Conservation (phyloP, 1,140 invertebrate species). For the Apolygus lucorum region DNA sequence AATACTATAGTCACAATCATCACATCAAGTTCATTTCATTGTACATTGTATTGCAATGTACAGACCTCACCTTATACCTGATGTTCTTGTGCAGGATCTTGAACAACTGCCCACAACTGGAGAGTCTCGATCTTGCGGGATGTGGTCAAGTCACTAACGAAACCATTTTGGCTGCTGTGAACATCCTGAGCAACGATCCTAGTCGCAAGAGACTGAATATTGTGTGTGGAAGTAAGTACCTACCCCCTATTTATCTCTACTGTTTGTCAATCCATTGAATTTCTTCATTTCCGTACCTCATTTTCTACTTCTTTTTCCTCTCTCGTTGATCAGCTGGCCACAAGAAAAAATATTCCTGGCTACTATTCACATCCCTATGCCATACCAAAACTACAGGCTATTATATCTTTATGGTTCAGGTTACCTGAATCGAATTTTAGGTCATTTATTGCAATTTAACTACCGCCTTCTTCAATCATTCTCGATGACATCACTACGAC, state of each 20-base stretch:
- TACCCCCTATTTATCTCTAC: too few relatives aligned
- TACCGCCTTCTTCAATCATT: too few relatives aligned
- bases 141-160: not conserved
- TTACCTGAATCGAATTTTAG: too few relatives aligned
- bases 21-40: too few relatives aligned
- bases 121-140: not conserved
- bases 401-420: not conserved
- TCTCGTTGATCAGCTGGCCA: not conserved
- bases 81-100: slow-evolving; percentile 5
- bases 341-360: not conserved
- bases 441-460: too few relatives aligned
- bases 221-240: slow-evolving; percentile 1
- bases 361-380: not conserved
- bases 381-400: not conserved
- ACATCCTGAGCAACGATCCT: not conserved
- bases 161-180: not conserved
- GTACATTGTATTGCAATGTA: too few relatives aligned
- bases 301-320: not conserved
- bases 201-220: not conserved
- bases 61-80: too few relatives aligned
- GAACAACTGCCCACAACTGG: not conserved
- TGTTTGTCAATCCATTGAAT: too few relatives aligned
- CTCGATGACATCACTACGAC: too few relatives aligned
- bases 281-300: too few relatives aligned
- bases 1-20: too few relatives aligned